phyloP scores from a whole-genome alignment of 2,113 vertebrate species.

The Phycodurus eques region DNA sequence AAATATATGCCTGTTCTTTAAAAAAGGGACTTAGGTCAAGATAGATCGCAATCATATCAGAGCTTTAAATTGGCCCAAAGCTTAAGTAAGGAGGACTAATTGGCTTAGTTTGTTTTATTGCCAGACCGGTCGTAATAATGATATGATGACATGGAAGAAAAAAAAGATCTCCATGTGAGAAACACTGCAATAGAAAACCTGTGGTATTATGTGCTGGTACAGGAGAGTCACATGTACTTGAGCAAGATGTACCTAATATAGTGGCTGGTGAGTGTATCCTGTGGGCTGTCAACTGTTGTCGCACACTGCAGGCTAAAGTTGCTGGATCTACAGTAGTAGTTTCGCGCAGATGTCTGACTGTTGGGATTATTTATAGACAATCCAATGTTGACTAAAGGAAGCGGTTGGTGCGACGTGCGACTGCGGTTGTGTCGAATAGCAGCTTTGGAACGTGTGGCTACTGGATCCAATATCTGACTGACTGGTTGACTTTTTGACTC shows the following conservation, averaged over 20 bases:
- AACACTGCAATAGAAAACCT: background rate
- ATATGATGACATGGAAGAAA: background rate
- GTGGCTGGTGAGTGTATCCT: background rate
- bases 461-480: background rate
- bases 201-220: background rate
- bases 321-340: background rate
- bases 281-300: background rate
- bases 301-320: background rate
- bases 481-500: slow-evolving; percentile 13
- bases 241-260: background rate
- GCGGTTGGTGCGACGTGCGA: background rate
- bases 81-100: background rate
- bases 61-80: too few species aligned
- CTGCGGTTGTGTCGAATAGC: background rate
- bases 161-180: background rate
- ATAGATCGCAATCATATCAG: too few species aligned
- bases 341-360: background rate
- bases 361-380: background rate
- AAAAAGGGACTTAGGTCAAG: too few species aligned
- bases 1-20: too few species aligned
- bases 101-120: background rate
- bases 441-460: slow-evolving; percentile 13
- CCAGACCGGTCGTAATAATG: background rate
- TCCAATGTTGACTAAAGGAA: background rate
- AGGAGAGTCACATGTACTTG: background rate